Base-by-base conservation (phyloP, 2,113 vertebrate genomes). In the Aspiorhynchus laticeps region DNA sequence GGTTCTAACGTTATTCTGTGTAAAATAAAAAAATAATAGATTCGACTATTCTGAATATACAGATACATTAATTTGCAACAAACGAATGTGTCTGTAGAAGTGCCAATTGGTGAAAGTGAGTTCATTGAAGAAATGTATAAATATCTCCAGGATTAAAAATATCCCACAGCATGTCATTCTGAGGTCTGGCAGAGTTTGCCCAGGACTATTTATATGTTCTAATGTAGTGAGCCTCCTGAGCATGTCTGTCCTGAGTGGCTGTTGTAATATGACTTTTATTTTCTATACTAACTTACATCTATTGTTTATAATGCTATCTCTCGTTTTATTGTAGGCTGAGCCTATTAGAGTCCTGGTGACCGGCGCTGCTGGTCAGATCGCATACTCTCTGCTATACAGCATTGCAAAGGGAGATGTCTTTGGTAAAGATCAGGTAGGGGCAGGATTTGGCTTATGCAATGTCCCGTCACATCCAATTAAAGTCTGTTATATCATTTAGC, bases 371-470 rank as follows among this genome's bases (percentile, higher is more conserved):
- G 98, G 98, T 86, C 98, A 99, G 90, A 99, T 99, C 78, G 97
- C 98, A 53, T 99, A 99, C 91, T 99, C 97, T 0, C 92, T 99
- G 87, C 92, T 99, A 79, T 98, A 97, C 93, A 95, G 97, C 91
- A 97, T 99, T 80, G 97, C 97, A 90, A 99, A 98, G 90, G 98
- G 98, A 43, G 97, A 99, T 96, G 97, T 99, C 89, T 99, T 99
- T 1, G 98, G 98, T 88, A 97, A 96, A 93, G 96, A 99, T 84
- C 98, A 99, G 98, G 98, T 99, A 93, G 89, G 61, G 75, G 46
- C 74, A 21, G 75, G 36, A 33, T 89, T 89, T 88, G 80, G 80
- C 38, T 87, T 77, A 73, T 36, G 17, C 4, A 41, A n/a, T 14
- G 2, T 73, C 84, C 48, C 17, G 3, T 21, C 28, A 90, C 59